Evolutionary conservation across 2,888 invertebrate species (phyloP).

Genomic region (Rhingia campestris): DNA sequence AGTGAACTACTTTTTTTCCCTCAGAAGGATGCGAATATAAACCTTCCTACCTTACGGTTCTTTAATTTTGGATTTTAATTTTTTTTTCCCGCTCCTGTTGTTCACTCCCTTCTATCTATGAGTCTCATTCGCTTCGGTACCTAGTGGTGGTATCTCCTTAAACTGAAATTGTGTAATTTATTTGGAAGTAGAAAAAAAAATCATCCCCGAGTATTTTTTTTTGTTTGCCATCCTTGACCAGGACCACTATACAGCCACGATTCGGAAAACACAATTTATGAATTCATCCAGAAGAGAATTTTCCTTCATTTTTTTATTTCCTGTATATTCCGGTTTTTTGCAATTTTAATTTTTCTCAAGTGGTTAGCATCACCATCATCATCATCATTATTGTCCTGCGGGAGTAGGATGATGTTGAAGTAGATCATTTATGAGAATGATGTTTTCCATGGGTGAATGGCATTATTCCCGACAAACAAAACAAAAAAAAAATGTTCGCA

Average conservation of each 20-base stretch:
- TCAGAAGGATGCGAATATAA: conserved; percentile 5
- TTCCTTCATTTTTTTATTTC: conserved; percentile 27
- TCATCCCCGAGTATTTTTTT: conserved; percentile 24
- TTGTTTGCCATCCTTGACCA: conserved; percentile 47
- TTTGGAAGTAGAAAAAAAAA: conserved; percentile 60
- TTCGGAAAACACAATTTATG: conserved; percentile 62
- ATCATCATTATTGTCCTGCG: conserved; percentile 50
- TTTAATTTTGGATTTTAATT: conserved; percentile 38
- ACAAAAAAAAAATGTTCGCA: conserved; percentile 1
- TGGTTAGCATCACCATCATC: conserved; percentile 56
- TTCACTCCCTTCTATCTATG: not conserved
- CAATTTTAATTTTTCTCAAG: conserved; percentile 63
- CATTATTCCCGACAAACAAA: conserved; percentile 11
- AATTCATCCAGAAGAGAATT: conserved; percentile 68
- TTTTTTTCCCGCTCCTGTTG: not conserved
- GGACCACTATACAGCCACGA: conserved; percentile 29
- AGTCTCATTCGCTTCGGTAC: conserved; percentile 5
- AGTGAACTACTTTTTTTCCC: conserved; percentile 58
- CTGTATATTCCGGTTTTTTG: conserved; percentile 16
- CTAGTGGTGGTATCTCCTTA: not conserved
- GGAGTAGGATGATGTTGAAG: conserved; percentile 52
- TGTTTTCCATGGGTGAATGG: conserved; percentile 50
- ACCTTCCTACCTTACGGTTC: conserved; percentile 25
- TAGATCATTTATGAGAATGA: conserved; percentile 49
- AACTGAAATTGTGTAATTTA: conserved; percentile 61